phyloP scores from a whole-genome alignment of 1,140 invertebrate species.

The Listronotus bonariensis region DNA sequence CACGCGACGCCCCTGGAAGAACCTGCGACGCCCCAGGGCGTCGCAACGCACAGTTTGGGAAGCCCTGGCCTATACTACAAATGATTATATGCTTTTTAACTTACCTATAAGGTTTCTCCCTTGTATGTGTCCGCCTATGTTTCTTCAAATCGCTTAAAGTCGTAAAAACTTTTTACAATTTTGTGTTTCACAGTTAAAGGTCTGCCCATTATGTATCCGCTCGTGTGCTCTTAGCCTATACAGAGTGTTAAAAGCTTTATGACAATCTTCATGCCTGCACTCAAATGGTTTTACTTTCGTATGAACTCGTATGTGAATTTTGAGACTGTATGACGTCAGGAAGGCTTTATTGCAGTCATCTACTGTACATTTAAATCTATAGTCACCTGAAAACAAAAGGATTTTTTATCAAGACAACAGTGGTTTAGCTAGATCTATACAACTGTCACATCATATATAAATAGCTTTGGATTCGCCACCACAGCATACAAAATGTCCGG shows the following conservation, averaged over 20 bases:
- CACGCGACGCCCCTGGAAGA: no score
- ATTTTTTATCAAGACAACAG: not conserved
- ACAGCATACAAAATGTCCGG: no score
- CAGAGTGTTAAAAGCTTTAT: slow-evolving; percentile 92
- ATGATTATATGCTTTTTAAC: slow-evolving; percentile 52
- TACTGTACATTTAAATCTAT: slow-evolving; percentile 89
- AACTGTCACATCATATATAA: no score
- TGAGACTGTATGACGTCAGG: slow-evolving; percentile 92
- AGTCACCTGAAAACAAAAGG: slow-evolving; percentile 76
- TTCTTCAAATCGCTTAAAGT: slow-evolving; percentile 93
- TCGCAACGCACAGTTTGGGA: no score
- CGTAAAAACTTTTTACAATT: slow-evolving; percentile 89
- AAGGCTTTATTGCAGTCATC: slow-evolving; percentile 90
- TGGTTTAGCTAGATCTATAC: no score
- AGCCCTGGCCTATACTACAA: no score
- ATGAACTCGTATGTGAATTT: slow-evolving; percentile 93
- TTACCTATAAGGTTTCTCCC: slow-evolving; percentile 90
- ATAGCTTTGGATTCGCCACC: no score
- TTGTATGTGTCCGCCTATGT: slow-evolving; percentile 89
- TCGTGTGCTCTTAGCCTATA: slow-evolving; percentile 92
- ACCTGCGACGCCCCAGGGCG: no score
- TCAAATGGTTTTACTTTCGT: slow-evolving; percentile 93
- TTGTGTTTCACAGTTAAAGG: slow-evolving; percentile 88
- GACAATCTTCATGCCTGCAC: slow-evolving; percentile 76
- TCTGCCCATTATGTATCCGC: slow-evolving; percentile 89